Evolutionary conservation across 2,113 vertebrate genomes (phyloP).

Genomic region (Fulica atra): DNA sequence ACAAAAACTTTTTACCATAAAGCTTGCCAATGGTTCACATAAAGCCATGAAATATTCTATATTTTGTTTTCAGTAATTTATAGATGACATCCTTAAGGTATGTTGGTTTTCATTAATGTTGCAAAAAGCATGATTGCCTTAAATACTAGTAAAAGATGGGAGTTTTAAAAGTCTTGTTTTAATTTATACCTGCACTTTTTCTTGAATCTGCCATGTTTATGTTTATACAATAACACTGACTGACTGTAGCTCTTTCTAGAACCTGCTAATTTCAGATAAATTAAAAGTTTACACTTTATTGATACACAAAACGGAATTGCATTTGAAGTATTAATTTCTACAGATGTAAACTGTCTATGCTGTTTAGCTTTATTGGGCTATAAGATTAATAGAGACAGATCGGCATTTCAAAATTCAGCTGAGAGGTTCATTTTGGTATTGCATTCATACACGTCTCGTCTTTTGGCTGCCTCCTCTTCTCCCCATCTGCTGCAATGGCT

Average conservation of each 20-base stretch:
- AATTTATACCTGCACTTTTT: background rate
- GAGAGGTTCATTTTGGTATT: background rate
- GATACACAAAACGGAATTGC: background rate
- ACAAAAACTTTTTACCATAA: background rate
- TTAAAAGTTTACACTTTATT: background rate
- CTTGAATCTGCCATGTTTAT: background rate
- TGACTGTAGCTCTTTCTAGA: background rate
- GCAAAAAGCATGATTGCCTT: background rate
- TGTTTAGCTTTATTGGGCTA: background rate
- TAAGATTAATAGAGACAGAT: slow-evolving; percentile 22
- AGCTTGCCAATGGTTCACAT: background rate
- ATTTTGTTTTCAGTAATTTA: background rate
- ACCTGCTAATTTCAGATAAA: background rate
- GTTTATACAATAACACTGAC: background rate
- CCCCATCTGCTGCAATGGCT: slow-evolving; percentile 70
- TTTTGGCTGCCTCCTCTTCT: slow-evolving; percentile 57
- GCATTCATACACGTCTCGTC: slow-evolving; percentile 20
- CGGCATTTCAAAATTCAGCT: background rate
- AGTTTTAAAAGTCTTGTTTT: background rate
- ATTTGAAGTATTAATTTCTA: background rate
- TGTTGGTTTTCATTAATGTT: background rate
- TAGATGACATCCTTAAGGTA: background rate
- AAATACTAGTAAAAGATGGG: background rate
- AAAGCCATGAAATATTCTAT: background rate
- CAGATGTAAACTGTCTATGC: background rate